Conservation (phyloP, 2,797 vertebrate genomes). For the Sebastes nivosus region DNA sequence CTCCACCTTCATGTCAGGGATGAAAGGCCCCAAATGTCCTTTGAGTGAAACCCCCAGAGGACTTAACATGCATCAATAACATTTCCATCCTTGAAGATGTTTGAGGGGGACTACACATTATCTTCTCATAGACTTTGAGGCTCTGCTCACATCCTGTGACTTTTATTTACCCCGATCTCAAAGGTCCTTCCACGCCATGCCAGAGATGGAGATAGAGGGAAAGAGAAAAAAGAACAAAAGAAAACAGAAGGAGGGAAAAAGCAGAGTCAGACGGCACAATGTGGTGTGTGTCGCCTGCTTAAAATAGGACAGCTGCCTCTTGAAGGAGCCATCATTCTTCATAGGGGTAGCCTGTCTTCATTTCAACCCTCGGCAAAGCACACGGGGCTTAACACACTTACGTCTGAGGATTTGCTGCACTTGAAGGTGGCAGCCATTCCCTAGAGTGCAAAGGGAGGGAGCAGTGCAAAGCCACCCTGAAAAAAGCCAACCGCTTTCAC, state of each 20-base stretch:
- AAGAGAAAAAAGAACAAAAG: conserved; percentile 41
- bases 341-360: conserved; percentile 71
- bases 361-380: conserved; percentile 65
- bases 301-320: conserved; percentile 78
- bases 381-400: conserved; percentile 76
- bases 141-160: conserved; percentile 45
- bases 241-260: conserved; percentile 27
- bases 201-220: conserved; percentile 46
- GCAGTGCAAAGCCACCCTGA: conserved; percentile 18
- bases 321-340: conserved; percentile 76
- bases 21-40: conserved; percentile 79
- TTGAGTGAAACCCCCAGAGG: conserved; percentile 77
- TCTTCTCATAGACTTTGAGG: conserved; percentile 68
- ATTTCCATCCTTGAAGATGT: conserved; percentile 76
- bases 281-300: conserved; percentile 48
- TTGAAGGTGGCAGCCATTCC: conserved; percentile 66
- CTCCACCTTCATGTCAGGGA: conserved; percentile 81
- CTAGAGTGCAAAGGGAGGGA: conserved; percentile 34
- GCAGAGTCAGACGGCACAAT: conserved; percentile 38
- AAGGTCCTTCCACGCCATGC: conserved; percentile 37
- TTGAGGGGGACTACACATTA: conserved; percentile 70
- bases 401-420: conserved; percentile 71
- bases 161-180: conserved; percentile 60
- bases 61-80: conserved; percentile 81
- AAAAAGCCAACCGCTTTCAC: not conserved